Conservation (phyloP, 2,797 vertebrate species). For the Craterocephalus amniculus region DNA sequence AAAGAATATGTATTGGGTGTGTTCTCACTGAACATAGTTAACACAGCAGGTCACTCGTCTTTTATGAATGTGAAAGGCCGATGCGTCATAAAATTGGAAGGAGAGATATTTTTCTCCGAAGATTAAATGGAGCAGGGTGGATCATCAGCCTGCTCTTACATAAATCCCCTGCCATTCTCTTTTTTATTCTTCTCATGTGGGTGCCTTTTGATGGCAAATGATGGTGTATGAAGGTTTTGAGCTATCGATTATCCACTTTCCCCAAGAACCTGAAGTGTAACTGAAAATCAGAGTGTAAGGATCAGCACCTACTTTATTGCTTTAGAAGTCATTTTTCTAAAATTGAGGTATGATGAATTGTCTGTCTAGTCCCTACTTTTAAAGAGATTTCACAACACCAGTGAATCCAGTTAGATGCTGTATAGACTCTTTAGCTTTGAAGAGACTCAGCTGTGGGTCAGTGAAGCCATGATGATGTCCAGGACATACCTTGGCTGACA, state of each 20-base stretch:
- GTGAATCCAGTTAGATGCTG: neutral
- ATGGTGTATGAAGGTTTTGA: neutral
- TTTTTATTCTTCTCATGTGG: neutral
- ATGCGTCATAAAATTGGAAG: neutral
- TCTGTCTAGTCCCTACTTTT: neutral
- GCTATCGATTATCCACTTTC: slow-evolving; percentile 1
- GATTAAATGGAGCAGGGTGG: neutral
- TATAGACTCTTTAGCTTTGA: neutral
- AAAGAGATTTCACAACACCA: neutral
- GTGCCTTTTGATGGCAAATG: neutral
- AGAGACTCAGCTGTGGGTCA: neutral
- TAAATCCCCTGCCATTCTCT: neutral
- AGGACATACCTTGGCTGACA: neutral
- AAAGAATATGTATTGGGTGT: neutral
- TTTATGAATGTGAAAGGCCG: neutral
- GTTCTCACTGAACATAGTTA: neutral
- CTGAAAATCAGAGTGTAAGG: neutral
- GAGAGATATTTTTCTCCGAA: neutral
- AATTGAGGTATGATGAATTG: neutral
- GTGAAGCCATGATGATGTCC: neutral
- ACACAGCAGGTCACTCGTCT: neutral
- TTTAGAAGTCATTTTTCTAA: slow-evolving; percentile 1
- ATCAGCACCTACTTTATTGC: neutral
- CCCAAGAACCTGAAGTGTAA: neutral
- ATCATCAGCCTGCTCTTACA: neutral